Percentiles rank a stretch among this genome's conserved stretches.
Conservation (phyloP, 2,113 vertebrate genomes). For the Takifugu flavidus region DNA sequence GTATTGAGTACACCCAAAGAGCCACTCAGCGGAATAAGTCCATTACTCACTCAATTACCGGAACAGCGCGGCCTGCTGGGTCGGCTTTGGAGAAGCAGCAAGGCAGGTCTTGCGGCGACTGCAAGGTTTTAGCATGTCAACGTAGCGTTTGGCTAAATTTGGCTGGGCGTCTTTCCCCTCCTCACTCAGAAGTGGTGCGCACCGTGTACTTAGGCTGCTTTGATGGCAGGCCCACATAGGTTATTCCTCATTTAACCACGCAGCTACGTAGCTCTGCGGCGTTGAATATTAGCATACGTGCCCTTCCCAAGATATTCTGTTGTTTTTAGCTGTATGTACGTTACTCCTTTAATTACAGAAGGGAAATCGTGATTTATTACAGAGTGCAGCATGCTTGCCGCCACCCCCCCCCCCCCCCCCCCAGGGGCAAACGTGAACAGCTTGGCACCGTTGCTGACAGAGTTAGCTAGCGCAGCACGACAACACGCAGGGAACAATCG, state of each 20-base stretch:
- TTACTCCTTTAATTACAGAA: slow-evolving; percentile 59
- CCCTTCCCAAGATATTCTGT: slow-evolving; percentile 40
- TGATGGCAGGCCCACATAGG: slow-evolving; percentile 16
- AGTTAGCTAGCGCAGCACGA: not conserved
- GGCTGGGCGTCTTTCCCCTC: slow-evolving; percentile 7
- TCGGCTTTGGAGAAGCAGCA: slow-evolving; percentile 50
- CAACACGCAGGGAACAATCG: slow-evolving; percentile 22
- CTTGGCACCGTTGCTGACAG: slow-evolving; percentile 52
- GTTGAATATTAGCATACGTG: slow-evolving; percentile 45
- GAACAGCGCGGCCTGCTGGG: slow-evolving; percentile 68
- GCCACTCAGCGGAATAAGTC: slow-evolving; percentile 75
- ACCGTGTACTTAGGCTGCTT: slow-evolving; percentile 29
- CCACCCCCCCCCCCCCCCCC: slow-evolving; percentile 18
- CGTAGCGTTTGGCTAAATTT: slow-evolving; percentile 44
- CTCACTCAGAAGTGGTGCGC: slow-evolving; percentile 9
- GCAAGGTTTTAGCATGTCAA: slow-evolving; percentile 60
- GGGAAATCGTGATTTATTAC: slow-evolving; percentile 54
- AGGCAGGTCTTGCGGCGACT: slow-evolving; percentile 58
- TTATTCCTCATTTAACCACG: slow-evolving; percentile 38
- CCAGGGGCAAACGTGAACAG: slow-evolving; percentile 44
- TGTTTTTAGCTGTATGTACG: slow-evolving; percentile 47
- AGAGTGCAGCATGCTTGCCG: slow-evolving; percentile 9
- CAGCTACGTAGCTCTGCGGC: slow-evolving; percentile 4
- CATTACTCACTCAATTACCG: slow-evolving; percentile 77
- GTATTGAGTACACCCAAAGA: slow-evolving; percentile 68